phyloP scores from a whole-genome alignment of 2,797 vertebrate species.

The Hydrolagus colliei region DNA sequence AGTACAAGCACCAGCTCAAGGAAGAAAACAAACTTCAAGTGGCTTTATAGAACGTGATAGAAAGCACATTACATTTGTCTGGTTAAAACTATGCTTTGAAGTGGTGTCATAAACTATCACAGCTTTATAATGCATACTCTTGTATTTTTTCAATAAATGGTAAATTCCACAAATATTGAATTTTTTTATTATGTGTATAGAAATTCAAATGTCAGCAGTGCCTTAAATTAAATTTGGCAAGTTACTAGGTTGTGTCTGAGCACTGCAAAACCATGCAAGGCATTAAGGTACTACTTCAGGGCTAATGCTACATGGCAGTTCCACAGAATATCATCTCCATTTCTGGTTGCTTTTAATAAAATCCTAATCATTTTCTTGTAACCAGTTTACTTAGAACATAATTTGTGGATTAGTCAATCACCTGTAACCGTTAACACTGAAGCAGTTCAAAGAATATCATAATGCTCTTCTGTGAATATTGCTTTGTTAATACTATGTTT shows the following conservation, averaged over 20 bases:
- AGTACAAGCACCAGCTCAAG: background rate
- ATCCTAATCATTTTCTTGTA: slow-evolving; percentile 98
- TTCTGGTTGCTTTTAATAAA: slow-evolving; percentile 95
- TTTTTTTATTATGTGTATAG: background rate
- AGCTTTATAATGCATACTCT: background rate
- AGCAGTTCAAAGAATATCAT: background rate
- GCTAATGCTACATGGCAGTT: slow-evolving; percentile 96
- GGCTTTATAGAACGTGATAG: background rate
- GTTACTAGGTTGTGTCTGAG: slow-evolving; percentile 39
- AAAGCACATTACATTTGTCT: background rate
- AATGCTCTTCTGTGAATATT: background rate
- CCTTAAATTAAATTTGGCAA: slow-evolving; percentile 30
- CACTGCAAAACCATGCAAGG: slow-evolving; percentile 43
- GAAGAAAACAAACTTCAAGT: slow-evolving; percentile 22
- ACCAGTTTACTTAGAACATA: slow-evolving; percentile 95
- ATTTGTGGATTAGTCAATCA: slow-evolving; percentile 93
- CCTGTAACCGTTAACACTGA: slow-evolving; percentile 33
- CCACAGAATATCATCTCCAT: slow-evolving; percentile 94
- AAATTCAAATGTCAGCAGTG: background rate
- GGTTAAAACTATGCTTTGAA: background rate
- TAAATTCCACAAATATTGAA: background rate
- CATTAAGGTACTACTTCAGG: slow-evolving; percentile 85
- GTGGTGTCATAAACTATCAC: background rate
- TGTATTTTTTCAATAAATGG: background rate
- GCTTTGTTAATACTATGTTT: background rate